Conservation (phyloP, 2,888 invertebrate genomes). For the Eudasyphora cyanicolor region DNA sequence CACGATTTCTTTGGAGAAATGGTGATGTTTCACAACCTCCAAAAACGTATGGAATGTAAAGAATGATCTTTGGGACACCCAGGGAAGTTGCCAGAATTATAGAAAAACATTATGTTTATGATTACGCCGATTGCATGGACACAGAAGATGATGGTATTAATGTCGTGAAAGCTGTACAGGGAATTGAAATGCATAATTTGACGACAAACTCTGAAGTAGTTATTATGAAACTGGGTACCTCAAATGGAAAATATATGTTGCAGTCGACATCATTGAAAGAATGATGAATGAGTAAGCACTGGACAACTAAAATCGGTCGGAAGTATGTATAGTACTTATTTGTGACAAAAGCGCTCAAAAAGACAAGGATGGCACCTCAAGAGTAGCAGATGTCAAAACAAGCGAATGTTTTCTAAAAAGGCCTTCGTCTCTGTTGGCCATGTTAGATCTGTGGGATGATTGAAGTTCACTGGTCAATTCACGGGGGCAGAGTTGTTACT, state of each 20-base stretch:
- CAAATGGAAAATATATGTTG: not conserved
- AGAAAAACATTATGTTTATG: constrained; percentile 54
- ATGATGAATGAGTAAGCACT: too few species aligned
- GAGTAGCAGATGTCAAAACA: too few species aligned
- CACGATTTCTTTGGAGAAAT: constrained; percentile 63
- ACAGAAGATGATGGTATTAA: constrained; percentile 42
- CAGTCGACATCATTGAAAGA: not conserved
- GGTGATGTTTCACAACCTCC: constrained; percentile 3
- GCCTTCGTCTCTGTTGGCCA: too few species aligned
- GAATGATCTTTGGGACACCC: constrained; percentile 67
- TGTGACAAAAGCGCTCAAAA: too few species aligned
- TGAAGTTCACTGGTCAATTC: too few species aligned
- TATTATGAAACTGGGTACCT: not conserved
- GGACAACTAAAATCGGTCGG: constrained; percentile 33
- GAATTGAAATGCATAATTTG: constrained; percentile 47
- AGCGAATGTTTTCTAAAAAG: too few species aligned
- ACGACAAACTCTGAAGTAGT: constrained; percentile 35
- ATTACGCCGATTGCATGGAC: too few species aligned
- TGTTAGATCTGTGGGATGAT: too few species aligned
- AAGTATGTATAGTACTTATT: too few species aligned
- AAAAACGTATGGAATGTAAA: constrained; percentile 62
- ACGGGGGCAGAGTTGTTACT: too few species aligned
- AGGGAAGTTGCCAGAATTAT: constrained; percentile 46
- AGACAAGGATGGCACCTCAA: too few species aligned
- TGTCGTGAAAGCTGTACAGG: constrained; percentile 42